Evolutionary conservation across 2,797 vertebrate species (phyloP).

Genomic region (Gymnoscopelus braueri): DNA sequence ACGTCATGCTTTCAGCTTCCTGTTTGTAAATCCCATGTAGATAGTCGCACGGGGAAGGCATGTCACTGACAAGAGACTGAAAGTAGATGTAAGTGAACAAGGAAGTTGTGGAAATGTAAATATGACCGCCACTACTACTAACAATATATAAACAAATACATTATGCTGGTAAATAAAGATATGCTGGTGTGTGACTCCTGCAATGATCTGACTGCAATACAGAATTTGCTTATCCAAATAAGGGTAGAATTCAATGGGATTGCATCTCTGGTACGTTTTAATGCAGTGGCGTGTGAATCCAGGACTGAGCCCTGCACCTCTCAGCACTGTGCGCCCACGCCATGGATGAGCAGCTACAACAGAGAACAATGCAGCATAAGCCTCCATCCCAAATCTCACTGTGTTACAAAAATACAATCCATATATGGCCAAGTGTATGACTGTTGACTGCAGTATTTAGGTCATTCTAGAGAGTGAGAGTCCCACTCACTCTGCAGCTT

Average conservation of each 20-base stretch:
- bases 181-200: too few relatives aligned
- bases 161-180: too few relatives aligned
- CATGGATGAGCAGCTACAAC: conserved; percentile 30
- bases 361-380: conserved; percentile 30
- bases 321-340: conserved; percentile 13
- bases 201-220: background rate
- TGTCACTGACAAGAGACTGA: too few relatives aligned
- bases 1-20: conserved; percentile 59
- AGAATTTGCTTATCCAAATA: background rate
- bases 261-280: too few relatives aligned
- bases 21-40: conserved; percentile 43
- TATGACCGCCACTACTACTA: too few relatives aligned
- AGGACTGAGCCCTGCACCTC: background rate
- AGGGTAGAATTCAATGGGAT: conserved; percentile 9
- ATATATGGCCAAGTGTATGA: conserved; percentile 48
- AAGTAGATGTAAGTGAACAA: too few relatives aligned
- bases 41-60: conserved; percentile 31
- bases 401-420: conserved; percentile 50
- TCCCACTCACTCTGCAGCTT: conserved; percentile 49
- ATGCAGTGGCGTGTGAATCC: conserved; percentile 14
- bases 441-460: conserved; percentile 58
- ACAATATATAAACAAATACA: too few relatives aligned
- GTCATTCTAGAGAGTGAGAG: conserved; percentile 54
- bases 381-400: conserved; percentile 28
- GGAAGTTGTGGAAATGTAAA: too few relatives aligned